phyloP scores from a whole-genome alignment of 2,113 vertebrate species.

The Enhydra lutris region DNA sequence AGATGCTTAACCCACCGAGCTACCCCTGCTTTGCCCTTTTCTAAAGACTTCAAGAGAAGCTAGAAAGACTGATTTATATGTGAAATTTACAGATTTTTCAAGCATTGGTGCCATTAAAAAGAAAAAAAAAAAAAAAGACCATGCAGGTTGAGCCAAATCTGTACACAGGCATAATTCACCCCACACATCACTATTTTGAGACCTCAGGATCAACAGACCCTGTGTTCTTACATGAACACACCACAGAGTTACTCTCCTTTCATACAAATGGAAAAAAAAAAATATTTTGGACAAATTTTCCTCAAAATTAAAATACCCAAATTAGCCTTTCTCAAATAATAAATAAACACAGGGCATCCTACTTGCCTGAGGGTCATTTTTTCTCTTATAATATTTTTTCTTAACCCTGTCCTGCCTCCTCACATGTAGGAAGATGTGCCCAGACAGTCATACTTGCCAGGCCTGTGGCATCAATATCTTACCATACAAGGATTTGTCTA shows the following conservation, averaged over 20 bases:
- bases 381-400: background rate
- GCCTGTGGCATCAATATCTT: rapidly evolving
- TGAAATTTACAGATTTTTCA: background rate
- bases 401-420: background rate
- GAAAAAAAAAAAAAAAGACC: background rate
- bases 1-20: background rate
- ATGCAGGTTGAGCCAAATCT: background rate
- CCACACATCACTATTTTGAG: background rate
- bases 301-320: background rate
- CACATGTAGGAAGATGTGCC: background rate
- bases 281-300: background rate
- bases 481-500: background rate
- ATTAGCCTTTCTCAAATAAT: background rate
- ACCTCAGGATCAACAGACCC: background rate
- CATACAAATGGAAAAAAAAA: background rate
- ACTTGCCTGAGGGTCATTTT: background rate
- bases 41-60: background rate
- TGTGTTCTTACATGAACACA: background rate
- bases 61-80: background rate
- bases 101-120: background rate
- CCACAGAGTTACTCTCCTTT: background rate
- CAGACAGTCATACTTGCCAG: background rate
- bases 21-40: background rate
- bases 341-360: background rate
- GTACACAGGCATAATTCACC: rapidly evolving